A percentile compares a stretch with the other conserved stretches of the same genome.
These are phyloP conservation scores for Xylocopa sonorina DNA, from an alignment of 1,140 invertebrate genomes.

Conservation along the genomic window DNA sequence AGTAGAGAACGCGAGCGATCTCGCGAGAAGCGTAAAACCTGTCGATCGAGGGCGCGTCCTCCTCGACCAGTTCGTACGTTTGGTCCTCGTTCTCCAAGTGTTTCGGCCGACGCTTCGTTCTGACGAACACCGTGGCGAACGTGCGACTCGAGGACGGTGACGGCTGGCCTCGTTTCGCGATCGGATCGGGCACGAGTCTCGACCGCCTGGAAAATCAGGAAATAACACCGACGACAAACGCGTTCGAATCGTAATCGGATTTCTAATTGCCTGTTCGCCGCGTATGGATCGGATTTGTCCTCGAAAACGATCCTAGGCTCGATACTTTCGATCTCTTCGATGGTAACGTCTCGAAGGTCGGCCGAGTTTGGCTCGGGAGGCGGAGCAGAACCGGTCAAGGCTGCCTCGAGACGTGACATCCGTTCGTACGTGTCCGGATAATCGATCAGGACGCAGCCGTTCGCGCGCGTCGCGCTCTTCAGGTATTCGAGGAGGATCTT, in stretches of 20 bases:
- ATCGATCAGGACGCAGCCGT: conserved; percentile 85
- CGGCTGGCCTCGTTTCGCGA: conserved; percentile 62
- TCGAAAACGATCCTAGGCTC: conserved; percentile 75
- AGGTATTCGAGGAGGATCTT: conserved; percentile 84
- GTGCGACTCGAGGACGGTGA: conserved; percentile 76
- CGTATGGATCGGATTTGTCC: conserved; percentile 68
- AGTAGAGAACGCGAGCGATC: conserved; percentile 83
- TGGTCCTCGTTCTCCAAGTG: conserved; percentile 76
- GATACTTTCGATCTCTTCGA: conserved; percentile 80
- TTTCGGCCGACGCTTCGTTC: conserved; percentile 77
- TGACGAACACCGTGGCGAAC: conserved; percentile 83
- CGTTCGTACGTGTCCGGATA: conserved; percentile 84
- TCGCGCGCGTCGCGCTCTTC: conserved; percentile 78
- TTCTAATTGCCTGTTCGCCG: conserved; percentile 13
- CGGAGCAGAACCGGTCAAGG: conserved; percentile 76
- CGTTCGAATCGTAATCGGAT: neutral
- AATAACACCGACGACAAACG: neutral
- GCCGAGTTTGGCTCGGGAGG: conserved; percentile 63
- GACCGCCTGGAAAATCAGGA: conserved; percentile 72
- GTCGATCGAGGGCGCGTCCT: conserved; percentile 81
- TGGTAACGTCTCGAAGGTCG: conserved; percentile 73
- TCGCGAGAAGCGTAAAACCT: conserved; percentile 83
- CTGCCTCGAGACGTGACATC: conserved; percentile 83
- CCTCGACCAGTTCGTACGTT: conserved; percentile 77
- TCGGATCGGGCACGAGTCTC: conserved; percentile 79